These are phyloP conservation scores for Coremacera marginata DNA, from an alignment of 2,888 invertebrate genomes.

Conservation along the genomic window DNA sequence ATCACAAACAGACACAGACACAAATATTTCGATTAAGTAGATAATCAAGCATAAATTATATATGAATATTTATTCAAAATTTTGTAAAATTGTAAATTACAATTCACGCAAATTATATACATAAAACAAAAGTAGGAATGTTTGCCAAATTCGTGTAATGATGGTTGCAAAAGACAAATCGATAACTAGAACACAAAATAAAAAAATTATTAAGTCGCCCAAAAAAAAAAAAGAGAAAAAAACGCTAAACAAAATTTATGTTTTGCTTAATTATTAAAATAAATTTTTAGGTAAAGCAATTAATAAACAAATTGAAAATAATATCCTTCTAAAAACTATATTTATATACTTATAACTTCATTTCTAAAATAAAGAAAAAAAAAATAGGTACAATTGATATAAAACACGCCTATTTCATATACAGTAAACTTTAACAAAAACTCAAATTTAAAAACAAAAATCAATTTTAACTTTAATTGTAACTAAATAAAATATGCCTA, in stretches of 20 bases:
- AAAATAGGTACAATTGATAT: slow-evolving; percentile 10
- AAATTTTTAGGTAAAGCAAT: slow-evolving; percentile 15
- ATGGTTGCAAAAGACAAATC: slow-evolving; percentile 31
- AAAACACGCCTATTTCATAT: neutral
- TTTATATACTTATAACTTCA: neutral
- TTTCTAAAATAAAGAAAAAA: neutral
- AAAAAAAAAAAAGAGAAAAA: neutral
- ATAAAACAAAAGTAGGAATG: neutral
- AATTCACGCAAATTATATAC: neutral
- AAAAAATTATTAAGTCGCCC: slow-evolving; percentile 9
- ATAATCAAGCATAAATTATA: slow-evolving; percentile 18
- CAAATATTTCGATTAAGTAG: slow-evolving; percentile 3
- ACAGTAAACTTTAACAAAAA: neutral
- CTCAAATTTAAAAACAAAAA: no score
- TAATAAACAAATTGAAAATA: slow-evolving; percentile 11
- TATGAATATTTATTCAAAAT: slow-evolving; percentile 18
- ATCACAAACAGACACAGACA: neutral
- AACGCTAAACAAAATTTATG: slow-evolving; percentile 1
- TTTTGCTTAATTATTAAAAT: slow-evolving; percentile 16
- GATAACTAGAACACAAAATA: slow-evolving; percentile 3
- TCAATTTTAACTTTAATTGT: slow-evolving; percentile 45
- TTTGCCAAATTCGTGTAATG: slow-evolving; percentile 29
- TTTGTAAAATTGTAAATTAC: slow-evolving; percentile 23
- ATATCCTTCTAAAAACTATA: neutral
- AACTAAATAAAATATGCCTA: neutral